Base-by-base conservation (phyloP, 1,140 invertebrate species). In the Nixonia krombeini region DNA sequence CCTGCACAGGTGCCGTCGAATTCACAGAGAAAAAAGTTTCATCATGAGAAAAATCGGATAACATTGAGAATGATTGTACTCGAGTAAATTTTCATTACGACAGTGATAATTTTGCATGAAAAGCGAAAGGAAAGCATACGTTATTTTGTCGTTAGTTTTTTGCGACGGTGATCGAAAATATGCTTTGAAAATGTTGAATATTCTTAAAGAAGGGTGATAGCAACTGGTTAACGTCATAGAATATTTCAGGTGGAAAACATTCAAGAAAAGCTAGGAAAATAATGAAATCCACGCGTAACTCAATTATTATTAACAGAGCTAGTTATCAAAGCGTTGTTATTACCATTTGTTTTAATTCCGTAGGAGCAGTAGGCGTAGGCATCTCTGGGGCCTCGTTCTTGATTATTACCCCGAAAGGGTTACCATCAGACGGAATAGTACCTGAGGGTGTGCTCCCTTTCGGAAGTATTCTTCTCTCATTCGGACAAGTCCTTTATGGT, bases 381-480 rank as follows among this genome's bases (percentile, higher is more conserved):
- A 69, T 81, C 81, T 81, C 82, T 38, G 49, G 82, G 81, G 82
- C 63, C 73, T 79, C 82, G 78, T 84, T 83, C 70, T 55, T 75
- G 78, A 79, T 81, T 83, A 84, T 82, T 82, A 84, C 78, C 57
- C 72, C 64, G 73, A 81, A 84, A 81, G 82, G 82, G 81, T 84
- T 84, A 73, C 68, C 42, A 47, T 64, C 57, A 59, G 53, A 41
- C 57, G 68, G 56, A 82, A 84, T 68, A 75, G 74, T 64, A 82
- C 81, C 82, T 82, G 74, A 79, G 81, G 80, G 79, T 82, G 74
- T 75, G 72, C 71, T 67, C 40, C 40, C 41, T 46, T 37, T 42
- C 13, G 25, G 45, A 61, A 40, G 40, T 47, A 61, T 45, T 50
- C 52, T 53, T 52, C 57, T 52, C 46, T 17, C 33, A 18, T n/a